Evolutionary conservation across 2,113 vertebrate genomes (phyloP), one percentile per base, ranked within the genome.

Genomic region (Oenanthe oenanthe): DNA sequence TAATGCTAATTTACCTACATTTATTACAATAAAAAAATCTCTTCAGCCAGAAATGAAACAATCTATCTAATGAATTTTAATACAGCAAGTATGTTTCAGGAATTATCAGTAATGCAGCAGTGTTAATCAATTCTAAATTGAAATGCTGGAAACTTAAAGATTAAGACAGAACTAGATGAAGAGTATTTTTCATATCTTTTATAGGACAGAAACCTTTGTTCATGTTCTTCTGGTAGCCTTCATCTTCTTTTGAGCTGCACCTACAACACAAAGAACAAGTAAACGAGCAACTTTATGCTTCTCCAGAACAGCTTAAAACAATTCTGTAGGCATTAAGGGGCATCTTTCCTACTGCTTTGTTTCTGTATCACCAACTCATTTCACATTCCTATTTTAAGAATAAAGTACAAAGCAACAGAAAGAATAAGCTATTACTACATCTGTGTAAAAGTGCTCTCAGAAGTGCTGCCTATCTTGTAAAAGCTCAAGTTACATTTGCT

Each of bases 201-300:
- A 98, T 97, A 97, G 97, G 97, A 98, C 98, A 99, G 98, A 99
- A 98, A 98, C 98, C 98, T 99, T 98, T 98, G 98, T 97, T 98
- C 97, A 98, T 98, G 97, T 98, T 98, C 98, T 97, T 98, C 98
- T 95, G 98, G 97, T 95, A 96, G 97, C 73, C 98, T 96, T 98
- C 98, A 96, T 98, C 98, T 98, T 99, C 98, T 97, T 98, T 97
- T 97, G 97, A 98, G 89, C 98, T 96, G 98, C 98, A 98, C 98
- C 98, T 99, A 99, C 93, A 98, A 99, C 98, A 99, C 98, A 99
- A 98, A 99, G 98, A 99, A 99, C 98, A 98, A 97, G 98, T 98
- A 97, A 98, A 99, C 98, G 98, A 98, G 98, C 98, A 98, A 98
- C 98, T 98, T 98, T 98, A 98, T 97, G 97, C 97, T 97, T 97